These are phyloP conservation scores for Drosophila austrosaltans DNA, from an alignment of 2,888 invertebrate genomes.

Conservation along the genomic window DNA sequence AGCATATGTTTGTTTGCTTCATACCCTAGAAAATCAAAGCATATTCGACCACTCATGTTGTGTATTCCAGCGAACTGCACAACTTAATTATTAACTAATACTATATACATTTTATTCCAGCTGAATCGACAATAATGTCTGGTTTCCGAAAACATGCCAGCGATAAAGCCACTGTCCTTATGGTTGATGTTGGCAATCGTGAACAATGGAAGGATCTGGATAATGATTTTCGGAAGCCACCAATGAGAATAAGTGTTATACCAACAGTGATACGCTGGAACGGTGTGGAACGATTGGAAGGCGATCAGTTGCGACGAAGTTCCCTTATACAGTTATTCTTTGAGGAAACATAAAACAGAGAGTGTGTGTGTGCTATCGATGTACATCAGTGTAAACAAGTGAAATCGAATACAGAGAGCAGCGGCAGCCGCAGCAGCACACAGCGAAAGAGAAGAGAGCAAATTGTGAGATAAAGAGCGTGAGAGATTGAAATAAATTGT, in stretches of 20 bases:
- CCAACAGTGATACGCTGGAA: constrained; percentile 85
- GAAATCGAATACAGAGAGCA: neutral
- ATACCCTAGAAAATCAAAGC: too few species aligned
- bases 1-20: too few species aligned
- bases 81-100: neutral
- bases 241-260: constrained; percentile 88
- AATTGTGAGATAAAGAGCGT: neutral
- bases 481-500: constrained; percentile 2
- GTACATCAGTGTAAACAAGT: constrained; percentile 28
- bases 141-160: constrained; percentile 85
- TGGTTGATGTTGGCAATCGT: constrained; percentile 90
- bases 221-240: constrained; percentile 89
- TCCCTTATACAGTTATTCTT: constrained; percentile 90
- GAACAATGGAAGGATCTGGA: constrained; percentile 89
- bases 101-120: constrained; percentile 78
- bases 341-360: constrained; percentile 84
- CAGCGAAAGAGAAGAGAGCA: neutral
- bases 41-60: too few species aligned
- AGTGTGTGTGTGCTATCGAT: constrained; percentile 20
- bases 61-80: too few species aligned
- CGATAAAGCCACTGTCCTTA: constrained; percentile 86
- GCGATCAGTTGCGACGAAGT: constrained; percentile 88
- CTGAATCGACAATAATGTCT: constrained; percentile 87
- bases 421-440: neutral
- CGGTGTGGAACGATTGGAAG: constrained; percentile 89